phyloP scores from a whole-genome alignment of 2,113 vertebrate species.

The Caracal caracal region DNA sequence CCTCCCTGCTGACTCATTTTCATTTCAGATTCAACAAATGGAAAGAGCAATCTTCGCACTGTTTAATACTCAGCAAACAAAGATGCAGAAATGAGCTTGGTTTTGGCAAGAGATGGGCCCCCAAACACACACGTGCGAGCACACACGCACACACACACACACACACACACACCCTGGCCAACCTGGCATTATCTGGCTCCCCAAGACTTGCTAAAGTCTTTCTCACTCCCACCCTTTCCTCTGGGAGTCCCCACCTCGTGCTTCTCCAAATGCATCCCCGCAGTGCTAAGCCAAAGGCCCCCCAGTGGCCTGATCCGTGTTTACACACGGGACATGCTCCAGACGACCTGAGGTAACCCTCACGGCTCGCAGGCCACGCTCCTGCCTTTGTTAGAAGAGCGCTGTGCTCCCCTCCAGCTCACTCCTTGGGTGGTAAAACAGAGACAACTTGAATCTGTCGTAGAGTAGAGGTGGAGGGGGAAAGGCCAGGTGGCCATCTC shows the following conservation, averaged over 20 bases:
- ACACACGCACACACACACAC: background rate
- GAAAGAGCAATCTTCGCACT: slow-evolving; percentile 35
- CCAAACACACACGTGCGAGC: background rate
- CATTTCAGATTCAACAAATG: slow-evolving; percentile 62
- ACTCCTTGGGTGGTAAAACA: background rate
- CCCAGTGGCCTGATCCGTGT: background rate
- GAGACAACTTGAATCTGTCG: background rate
- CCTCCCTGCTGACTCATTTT: slow-evolving; percentile 64
- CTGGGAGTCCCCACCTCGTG: background rate
- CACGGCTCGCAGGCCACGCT: background rate
- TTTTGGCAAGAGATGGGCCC: slow-evolving; percentile 29
- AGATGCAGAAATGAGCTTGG: slow-evolving; percentile 58
- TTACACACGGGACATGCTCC: background rate
- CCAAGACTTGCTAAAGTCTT: background rate
- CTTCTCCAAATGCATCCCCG: background rate
- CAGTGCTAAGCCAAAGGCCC: background rate
- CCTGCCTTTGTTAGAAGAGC: background rate
- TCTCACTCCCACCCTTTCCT: background rate
- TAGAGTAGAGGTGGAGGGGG: background rate
- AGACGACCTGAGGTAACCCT: background rate
- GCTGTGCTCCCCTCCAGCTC: background rate
- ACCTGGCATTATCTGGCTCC: background rate
- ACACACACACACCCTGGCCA: background rate
- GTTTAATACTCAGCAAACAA: slow-evolving; percentile 64
- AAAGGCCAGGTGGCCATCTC: no score